These are phyloP conservation scores for Eledona agricola DNA, from an alignment of 2,888 invertebrate species.

Conservation along the genomic window DNA sequence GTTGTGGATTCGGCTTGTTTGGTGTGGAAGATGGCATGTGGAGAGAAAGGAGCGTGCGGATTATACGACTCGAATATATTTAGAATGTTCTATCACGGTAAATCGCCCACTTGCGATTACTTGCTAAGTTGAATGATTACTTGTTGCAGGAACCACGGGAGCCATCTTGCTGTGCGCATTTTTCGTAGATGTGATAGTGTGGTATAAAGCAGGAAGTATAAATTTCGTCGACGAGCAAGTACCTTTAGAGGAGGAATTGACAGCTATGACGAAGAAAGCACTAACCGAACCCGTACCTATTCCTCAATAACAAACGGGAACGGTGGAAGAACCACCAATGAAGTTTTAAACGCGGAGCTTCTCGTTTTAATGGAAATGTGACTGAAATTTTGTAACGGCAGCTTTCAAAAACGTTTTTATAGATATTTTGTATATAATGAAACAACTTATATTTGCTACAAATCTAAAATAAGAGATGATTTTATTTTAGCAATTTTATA, in stretches of 20 bases:
- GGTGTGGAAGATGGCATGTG: conserved; percentile 85
- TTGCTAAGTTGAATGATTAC: conserved; percentile 1
- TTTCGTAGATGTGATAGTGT: conserved; percentile 87
- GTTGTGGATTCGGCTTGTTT: conserved; percentile 92
- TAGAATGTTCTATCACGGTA: conserved; percentile 86
- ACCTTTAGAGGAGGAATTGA: conserved; percentile 62
- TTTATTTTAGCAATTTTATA: conserved; percentile 39
- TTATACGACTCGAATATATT: conserved; percentile 87
- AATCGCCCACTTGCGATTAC: conserved; percentile 30
- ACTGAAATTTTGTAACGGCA: conserved; percentile 39
- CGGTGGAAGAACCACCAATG: conserved; percentile 45
- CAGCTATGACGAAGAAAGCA: conserved; percentile 60
- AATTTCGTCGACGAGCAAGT: conserved; percentile 70
- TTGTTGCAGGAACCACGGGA: conserved; percentile 79
- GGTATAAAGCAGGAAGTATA: conserved; percentile 88
- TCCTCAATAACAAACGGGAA: conserved; percentile 45
- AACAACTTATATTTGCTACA: conserved; percentile 33
- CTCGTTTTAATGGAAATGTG: conserved; percentile 13
- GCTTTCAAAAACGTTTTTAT: conserved; percentile 35
- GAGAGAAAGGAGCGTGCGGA: conserved; percentile 83
- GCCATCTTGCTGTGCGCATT: conserved; percentile 87
- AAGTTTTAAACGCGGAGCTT: conserved; percentile 37
- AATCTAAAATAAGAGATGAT: conserved; percentile 35
- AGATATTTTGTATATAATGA: conserved; percentile 33
- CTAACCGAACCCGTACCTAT: conserved; percentile 48